These are phyloP conservation scores for Myiagra hebetior DNA, from an alignment of 2,113 vertebrate genomes.

Conservation along the genomic window DNA sequence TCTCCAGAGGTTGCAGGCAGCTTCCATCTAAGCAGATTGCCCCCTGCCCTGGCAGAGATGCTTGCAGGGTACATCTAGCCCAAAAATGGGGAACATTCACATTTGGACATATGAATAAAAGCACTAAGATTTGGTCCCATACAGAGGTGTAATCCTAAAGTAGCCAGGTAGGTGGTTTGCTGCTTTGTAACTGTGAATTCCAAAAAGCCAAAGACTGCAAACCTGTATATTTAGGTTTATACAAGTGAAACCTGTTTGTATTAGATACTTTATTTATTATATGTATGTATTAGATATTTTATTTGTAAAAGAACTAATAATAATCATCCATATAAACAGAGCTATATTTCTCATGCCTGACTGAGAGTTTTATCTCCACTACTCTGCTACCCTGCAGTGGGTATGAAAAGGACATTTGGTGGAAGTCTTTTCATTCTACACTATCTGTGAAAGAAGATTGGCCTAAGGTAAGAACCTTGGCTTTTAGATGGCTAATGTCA, in stretches of 20 bases:
- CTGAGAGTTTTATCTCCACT: background rate
- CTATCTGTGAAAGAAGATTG: background rate
- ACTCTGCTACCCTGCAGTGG: background rate
- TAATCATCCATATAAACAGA: background rate
- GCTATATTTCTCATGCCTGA: rapidly evolving
- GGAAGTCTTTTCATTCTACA: background rate
- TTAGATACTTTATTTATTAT: background rate
- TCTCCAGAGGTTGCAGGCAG: background rate
- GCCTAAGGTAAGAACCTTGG: background rate
- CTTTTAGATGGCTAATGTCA: background rate
- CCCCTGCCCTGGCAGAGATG: background rate
- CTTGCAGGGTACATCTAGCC: background rate
- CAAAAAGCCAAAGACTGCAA: background rate
- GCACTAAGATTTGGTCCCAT: background rate
- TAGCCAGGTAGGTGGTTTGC: background rate
- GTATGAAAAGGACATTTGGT: background rate
- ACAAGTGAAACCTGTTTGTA: background rate
- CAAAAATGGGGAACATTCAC: background rate
- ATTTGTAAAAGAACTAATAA: background rate
- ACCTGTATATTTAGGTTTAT: no score
- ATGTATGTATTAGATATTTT: background rate
- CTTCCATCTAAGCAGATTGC: background rate
- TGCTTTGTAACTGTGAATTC: background rate
- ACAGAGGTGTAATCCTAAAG: background rate
- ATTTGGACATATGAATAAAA: background rate